Conservation (phyloP, 2,113 vertebrate species). For the Oreocharis arfaki region DNA sequence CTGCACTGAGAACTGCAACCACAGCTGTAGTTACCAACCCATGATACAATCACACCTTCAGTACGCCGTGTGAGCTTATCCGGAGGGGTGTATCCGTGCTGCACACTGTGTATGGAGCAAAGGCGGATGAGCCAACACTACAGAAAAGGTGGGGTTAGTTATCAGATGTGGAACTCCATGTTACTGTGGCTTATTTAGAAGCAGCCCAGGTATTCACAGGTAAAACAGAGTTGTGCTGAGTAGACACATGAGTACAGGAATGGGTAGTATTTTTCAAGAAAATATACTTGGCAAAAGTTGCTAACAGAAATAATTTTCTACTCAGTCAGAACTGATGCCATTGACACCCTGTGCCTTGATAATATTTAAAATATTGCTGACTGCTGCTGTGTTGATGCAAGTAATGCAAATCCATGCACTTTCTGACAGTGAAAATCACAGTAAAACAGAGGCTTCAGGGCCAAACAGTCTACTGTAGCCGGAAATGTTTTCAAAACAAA, state of each 20-base stretch:
- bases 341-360: not conserved
- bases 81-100: not conserved
- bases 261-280: not conserved
- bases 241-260: not conserved
- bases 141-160: not conserved
- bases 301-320: not conserved
- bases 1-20: not conserved
- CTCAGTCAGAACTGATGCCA: not conserved
- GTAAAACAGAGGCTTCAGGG: not conserved
- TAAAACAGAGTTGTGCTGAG: not conserved
- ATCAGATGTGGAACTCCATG: not conserved
- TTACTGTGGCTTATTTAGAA: not conserved
- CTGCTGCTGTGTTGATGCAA: not conserved
- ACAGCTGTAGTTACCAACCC: not conserved
- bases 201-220: not conserved
- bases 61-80: not conserved
- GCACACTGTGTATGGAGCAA: not conserved
- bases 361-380: slow-evolving; percentile 14
- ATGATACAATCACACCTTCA: not conserved
- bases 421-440: slow-evolving; percentile 23
- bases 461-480: not conserved
- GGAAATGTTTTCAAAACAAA: slow-evolving; percentile 41
- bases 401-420: not conserved
- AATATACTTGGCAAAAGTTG: not conserved
- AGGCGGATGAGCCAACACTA: not conserved